These are phyloP conservation scores for Phrixothrix hirtus DNA, from an alignment of 2,888 invertebrate genomes.

Conservation along the genomic window DNA sequence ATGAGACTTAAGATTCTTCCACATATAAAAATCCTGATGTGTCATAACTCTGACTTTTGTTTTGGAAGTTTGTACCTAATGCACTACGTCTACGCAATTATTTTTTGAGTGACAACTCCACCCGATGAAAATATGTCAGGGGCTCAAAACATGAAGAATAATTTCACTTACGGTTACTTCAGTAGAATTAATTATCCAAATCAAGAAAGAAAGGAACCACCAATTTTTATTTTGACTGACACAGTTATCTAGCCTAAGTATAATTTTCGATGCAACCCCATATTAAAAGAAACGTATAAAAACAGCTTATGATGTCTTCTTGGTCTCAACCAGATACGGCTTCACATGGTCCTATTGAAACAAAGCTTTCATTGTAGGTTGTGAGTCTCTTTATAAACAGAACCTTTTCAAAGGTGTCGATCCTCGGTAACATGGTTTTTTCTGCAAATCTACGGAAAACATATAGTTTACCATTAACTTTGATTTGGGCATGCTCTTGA, in stretches of 20 bases:
- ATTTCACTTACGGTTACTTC: conserved; percentile 20
- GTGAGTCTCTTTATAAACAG: conserved; percentile 12
- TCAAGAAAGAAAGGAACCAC: conserved; percentile 21
- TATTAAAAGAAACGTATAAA: conserved; percentile 6
- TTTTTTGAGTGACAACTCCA: conserved; percentile 16
- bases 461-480: background rate
- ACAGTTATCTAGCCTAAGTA: conserved; percentile 22
- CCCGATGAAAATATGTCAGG: conserved; percentile 22
- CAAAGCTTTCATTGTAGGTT: conserved; percentile 13
- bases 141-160: conserved; percentile 21
- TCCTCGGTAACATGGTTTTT: conserved; percentile 12
- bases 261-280: conserved; percentile 17
- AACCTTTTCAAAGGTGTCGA: conserved; percentile 15
- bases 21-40: conserved; percentile 14
- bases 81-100: conserved; percentile 23
- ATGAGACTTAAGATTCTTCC: conserved; percentile 16
- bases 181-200: conserved; percentile 18
- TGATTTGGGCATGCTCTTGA: background rate
- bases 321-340: background rate
- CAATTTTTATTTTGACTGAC: conserved; percentile 26
- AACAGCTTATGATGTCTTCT: background rate
- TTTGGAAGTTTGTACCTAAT: conserved; percentile 15
- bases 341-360: conserved; percentile 9
- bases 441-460: conserved; percentile 24
- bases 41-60: conserved; percentile 18